Conservation (phyloP, 1,140 invertebrate genomes). For the Aphaenogaster ashmeadi region DNA sequence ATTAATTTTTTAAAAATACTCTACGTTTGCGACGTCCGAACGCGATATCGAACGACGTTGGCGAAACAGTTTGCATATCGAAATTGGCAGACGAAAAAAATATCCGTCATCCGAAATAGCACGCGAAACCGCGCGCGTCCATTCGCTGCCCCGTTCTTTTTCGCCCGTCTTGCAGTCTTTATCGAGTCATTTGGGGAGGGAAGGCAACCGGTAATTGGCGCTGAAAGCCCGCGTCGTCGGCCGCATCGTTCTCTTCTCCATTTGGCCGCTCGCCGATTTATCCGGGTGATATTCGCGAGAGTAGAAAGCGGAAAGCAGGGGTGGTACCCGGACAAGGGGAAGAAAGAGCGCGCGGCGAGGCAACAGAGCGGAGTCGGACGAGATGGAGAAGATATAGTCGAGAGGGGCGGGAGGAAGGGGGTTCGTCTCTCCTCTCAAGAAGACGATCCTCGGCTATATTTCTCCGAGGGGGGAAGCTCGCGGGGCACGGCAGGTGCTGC, state of each 20-base stretch:
- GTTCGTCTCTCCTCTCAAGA: background rate
- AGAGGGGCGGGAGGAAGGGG: background rate
- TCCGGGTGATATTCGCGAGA: slow-evolving; percentile 72
- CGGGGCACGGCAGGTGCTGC: slow-evolving; percentile 83
- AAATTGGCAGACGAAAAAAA: slow-evolving; percentile 21
- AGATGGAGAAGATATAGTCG: slow-evolving; percentile 39
- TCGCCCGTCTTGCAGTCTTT: slow-evolving; percentile 26
- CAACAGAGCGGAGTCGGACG: slow-evolving; percentile 7
- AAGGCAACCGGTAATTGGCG: slow-evolving; percentile 82
- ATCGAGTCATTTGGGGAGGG: slow-evolving; percentile 57
- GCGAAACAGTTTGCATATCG: background rate
- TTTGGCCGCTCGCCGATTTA: slow-evolving; percentile 80
- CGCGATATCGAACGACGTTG: background rate
- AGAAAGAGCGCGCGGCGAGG: background rate
- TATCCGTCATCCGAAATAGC: slow-evolving; percentile 32
- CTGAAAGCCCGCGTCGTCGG: slow-evolving; percentile 81
- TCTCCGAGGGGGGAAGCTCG: slow-evolving; percentile 58
- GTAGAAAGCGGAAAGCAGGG: slow-evolving; percentile 57
- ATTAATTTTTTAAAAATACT: background rate
- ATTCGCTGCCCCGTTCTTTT: slow-evolving; percentile 45
- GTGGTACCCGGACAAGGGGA: slow-evolving; percentile 23
- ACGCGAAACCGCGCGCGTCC: background rate
- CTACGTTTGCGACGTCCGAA: background rate
- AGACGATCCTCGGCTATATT: slow-evolving; percentile 50
- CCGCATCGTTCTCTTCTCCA: slow-evolving; percentile 77